phyloP scores from a whole-genome alignment of 1,140 invertebrate genomes.

The Lordiphosa collinella region DNA sequence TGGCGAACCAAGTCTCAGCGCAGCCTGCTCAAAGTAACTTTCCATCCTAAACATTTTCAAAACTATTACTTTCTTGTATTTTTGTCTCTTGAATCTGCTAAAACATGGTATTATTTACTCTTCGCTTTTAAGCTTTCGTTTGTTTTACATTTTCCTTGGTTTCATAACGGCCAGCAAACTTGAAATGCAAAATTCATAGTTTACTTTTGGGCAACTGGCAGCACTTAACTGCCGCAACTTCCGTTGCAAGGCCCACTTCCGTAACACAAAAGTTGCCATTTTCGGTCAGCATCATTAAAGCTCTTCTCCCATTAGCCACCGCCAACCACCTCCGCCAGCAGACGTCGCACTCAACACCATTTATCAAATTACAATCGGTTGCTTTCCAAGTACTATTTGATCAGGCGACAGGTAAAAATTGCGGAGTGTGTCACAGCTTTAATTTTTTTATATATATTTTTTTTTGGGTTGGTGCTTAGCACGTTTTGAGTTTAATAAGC shows the following conservation, averaged over 20 bases:
- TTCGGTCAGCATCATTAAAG: not conserved
- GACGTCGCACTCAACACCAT: no score
- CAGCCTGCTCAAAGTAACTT: no score
- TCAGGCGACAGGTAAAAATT: not conserved
- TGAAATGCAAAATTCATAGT: not conserved
- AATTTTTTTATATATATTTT: not conserved
- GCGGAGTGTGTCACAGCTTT: not conserved
- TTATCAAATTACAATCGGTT: not conserved
- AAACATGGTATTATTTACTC: no score
- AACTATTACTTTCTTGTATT: no score
- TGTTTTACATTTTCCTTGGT: not conserved
- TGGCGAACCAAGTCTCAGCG: no score
- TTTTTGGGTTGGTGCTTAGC: not conserved
- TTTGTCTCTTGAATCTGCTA: no score
- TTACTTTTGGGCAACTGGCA: not conserved
- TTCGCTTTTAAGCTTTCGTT: no score
- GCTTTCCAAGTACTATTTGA: not conserved
- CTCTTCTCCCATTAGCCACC: not conserved
- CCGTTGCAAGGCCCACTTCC: slow-evolving; percentile 6
- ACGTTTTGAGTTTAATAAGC: slow-evolving; percentile 2
- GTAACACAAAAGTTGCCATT: not conserved
- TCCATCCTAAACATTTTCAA: no score
- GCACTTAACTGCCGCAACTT: slow-evolving; percentile 7
- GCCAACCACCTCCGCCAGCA: not conserved
- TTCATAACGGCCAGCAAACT: not conserved